Conservation (phyloP, 2,113 vertebrate species). For the Callorhinus ursinus region DNA sequence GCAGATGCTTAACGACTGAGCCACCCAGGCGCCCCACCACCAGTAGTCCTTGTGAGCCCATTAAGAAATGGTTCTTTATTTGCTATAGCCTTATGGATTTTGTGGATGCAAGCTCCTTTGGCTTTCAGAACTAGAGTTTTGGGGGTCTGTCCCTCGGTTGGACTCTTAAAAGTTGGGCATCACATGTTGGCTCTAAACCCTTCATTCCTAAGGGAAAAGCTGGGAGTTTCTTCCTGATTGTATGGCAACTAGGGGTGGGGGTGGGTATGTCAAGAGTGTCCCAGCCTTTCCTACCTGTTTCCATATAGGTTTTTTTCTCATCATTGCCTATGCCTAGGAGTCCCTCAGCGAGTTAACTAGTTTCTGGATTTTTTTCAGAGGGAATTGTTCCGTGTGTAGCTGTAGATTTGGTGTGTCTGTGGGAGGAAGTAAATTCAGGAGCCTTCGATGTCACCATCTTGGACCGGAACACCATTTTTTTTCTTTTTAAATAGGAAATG, state of each 20-base stretch:
- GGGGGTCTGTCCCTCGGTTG: background rate
- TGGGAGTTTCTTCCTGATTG: background rate
- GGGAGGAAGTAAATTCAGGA: background rate
- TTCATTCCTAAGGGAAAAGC: background rate
- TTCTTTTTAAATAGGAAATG: background rate
- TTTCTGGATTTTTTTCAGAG: background rate
- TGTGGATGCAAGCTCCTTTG: background rate
- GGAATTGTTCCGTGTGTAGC: background rate
- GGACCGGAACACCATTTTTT: background rate
- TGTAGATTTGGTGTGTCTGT: background rate
- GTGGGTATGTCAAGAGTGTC: background rate
- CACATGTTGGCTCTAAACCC: background rate
- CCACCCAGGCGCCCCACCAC: background rate
- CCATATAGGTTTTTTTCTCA: background rate
- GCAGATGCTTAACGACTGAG: too few relatives aligned
- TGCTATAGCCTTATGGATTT: background rate
- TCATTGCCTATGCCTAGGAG: background rate
- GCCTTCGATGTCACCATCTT: background rate
- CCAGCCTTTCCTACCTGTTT: background rate
- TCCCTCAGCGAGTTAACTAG: background rate
- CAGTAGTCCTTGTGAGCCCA: accelerated
- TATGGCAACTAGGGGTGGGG: background rate
- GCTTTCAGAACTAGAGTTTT: background rate
- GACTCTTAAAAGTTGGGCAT: background rate
- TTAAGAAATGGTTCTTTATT: background rate